A percentile compares a stretch with the other conserved stretches of the same genome.
Evolutionary conservation across 2,113 vertebrate genomes (phyloP).

Genomic region (Vulpes lagopus): DNA sequence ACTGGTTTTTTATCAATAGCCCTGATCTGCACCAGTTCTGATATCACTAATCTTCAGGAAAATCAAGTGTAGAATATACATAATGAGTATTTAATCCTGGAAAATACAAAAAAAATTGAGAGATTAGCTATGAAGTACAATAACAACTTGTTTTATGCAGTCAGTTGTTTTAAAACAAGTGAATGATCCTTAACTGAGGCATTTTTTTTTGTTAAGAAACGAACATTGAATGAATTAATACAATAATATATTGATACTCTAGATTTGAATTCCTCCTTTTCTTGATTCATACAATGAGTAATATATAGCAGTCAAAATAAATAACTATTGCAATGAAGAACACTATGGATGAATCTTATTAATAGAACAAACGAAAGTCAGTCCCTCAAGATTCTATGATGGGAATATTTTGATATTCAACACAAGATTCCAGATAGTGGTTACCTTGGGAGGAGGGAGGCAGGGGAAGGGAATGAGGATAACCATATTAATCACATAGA

Average conservation of each 20-base stretch:
- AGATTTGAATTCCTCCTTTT: constrained; percentile 49
- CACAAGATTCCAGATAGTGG: neutral
- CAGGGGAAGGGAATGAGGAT: neutral
- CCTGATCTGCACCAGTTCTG: neutral
- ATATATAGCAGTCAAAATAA: constrained; percentile 42
- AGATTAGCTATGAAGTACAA: constrained; percentile 29
- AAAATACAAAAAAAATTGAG: neutral
- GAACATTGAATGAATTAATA: neutral
- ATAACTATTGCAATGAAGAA: constrained; percentile 1
- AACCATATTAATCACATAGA: neutral
- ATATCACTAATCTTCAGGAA: constrained; percentile 27
- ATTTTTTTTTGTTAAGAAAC: constrained; percentile 39
- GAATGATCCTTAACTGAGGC: neutral
- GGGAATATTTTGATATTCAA: neutral
- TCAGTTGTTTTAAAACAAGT: constrained; percentile 1
- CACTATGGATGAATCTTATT: neutral
- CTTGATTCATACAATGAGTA: neutral
- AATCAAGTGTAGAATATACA: neutral
- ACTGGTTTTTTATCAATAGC: neutral
- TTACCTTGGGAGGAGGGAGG: neutral
- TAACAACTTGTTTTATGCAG: constrained; percentile 34
- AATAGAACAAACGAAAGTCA: constrained; percentile 26
- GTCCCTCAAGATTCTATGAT: neutral
- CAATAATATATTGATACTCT: neutral
- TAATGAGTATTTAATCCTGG: constrained; percentile 12